Evolutionary conservation across 92 coral and sea anemone genomes (phyloP), one percentile per base, ranked within the genome.

Genomic region (Porites lobata): DNA sequence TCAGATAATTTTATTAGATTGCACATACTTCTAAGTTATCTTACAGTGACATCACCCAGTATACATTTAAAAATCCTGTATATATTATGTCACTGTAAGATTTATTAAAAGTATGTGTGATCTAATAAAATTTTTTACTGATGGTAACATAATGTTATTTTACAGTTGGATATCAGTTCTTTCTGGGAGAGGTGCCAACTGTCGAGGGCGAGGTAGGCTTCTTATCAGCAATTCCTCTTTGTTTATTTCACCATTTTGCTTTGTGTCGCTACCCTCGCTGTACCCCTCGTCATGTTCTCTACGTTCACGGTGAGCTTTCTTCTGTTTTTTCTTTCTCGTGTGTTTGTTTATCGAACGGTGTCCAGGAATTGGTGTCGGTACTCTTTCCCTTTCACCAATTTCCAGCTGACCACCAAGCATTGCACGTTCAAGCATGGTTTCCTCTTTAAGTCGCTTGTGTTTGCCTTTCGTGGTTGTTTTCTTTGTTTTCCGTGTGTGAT

Each of bases 141-240:
- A 8, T 54, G 59, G 59, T 13, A 9, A 3, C 12, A 13, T 8
- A 9, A 54, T 9, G 11, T 54, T 1, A 54, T 9, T 13, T 13
- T 54, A 54, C 59, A 54, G 59, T 9, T 56, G 24, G 15, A 24
- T 22, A 3, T 67, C 72, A 67, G 72, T 67, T 26, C 66, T 81
- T 29, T 67, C 85, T 29, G 29, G 85, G 24, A 81, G 22, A 26
- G 85, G 85, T 8, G 38, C 66, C 29, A 68, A 50, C 20, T 81
- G 59, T 22, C 76, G 85, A 1, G 85, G 85, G 38, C 76, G 85
- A 0, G 85, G 85, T 20, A 81, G 72, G 52, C 66, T 67, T 68
- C 52, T 52, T 53, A 81, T 65, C 56, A 81, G 67, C 9, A 72
- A 68, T 0, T 81, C 76, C 54, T 81, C 76, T 17, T 53, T 53